Conservation (phyloP, 2,797 vertebrate species). For the Heteromormyrus szaboi region DNA sequence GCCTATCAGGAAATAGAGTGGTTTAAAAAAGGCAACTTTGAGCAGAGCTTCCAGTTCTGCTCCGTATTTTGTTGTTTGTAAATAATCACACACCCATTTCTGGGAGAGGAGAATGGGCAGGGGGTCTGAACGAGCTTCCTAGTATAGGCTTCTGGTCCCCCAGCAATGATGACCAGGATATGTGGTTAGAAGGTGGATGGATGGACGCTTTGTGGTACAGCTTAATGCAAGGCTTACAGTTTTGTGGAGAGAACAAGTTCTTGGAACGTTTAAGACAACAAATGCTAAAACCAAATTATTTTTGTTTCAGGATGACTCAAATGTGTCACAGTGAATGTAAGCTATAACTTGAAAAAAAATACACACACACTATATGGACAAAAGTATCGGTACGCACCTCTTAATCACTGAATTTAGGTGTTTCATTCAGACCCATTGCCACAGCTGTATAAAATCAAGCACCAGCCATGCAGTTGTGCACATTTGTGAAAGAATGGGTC, state of each 20-base stretch:
- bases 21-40: constrained; percentile 66
- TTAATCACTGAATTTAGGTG: not conserved
- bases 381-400: not conserved
- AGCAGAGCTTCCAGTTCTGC: constrained; percentile 59
- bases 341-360: not conserved
- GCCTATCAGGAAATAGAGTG: constrained; percentile 38
- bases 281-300: not conserved
- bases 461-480: not conserved
- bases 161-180: not conserved
- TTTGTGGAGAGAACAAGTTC: not conserved
- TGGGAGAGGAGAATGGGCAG: constrained; percentile 35
- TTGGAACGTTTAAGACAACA: not conserved
- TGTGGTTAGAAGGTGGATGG: not conserved
- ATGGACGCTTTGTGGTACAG: not conserved
- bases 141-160: not conserved
- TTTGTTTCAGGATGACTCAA: not conserved
- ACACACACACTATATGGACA: not conserved
- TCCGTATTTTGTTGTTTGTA: constrained; percentile 61
- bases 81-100: constrained; percentile 62
- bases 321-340: not conserved
- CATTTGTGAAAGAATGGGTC: not conserved
- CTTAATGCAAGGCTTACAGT: not conserved
- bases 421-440: not conserved
- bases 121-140: constrained; percentile 30
- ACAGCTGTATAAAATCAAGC: not conserved